Evolutionary conservation across 2,113 vertebrate genomes (phyloP).

Genomic region (Chlorocebus sabaeus): DNA sequence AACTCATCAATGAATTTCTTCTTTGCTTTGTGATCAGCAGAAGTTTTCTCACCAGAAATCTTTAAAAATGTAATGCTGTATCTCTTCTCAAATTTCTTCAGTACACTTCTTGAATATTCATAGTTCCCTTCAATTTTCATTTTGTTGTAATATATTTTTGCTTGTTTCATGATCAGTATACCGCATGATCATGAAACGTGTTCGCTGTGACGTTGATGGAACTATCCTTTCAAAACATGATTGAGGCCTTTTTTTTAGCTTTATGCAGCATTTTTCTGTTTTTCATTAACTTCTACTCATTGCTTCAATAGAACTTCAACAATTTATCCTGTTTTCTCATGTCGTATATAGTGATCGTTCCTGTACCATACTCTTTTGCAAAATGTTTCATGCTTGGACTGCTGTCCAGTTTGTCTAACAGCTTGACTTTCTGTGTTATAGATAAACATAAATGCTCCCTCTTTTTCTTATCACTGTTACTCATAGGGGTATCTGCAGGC

Average conservation of each 20-base stretch:
- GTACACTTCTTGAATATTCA: neutral
- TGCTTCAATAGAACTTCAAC: neutral
- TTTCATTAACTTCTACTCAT: neutral
- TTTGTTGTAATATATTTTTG: neutral
- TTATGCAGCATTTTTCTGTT: neutral
- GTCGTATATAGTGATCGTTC: neutral
- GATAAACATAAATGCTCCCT: neutral
- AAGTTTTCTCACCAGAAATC: neutral
- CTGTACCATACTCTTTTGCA: neutral
- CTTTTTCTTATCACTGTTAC: neutral
- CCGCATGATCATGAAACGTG: neutral
- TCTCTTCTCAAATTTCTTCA: neutral
- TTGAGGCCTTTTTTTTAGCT: neutral
- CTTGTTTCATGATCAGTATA: neutral
- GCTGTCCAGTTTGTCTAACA: neutral
- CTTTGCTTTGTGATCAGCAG: neutral
- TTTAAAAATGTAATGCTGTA: neutral
- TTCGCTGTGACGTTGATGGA: neutral
- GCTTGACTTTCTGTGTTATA: neutral
- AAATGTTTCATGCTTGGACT: neutral
- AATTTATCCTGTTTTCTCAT: neutral
- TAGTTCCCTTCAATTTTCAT: neutral
- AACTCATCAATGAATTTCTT: neutral
- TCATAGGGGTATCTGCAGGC: neutral
- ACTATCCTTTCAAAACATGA: neutral